phyloP scores from a whole-genome alignment of 1,140 invertebrate genomes.

The Bombus soroeensis region DNA sequence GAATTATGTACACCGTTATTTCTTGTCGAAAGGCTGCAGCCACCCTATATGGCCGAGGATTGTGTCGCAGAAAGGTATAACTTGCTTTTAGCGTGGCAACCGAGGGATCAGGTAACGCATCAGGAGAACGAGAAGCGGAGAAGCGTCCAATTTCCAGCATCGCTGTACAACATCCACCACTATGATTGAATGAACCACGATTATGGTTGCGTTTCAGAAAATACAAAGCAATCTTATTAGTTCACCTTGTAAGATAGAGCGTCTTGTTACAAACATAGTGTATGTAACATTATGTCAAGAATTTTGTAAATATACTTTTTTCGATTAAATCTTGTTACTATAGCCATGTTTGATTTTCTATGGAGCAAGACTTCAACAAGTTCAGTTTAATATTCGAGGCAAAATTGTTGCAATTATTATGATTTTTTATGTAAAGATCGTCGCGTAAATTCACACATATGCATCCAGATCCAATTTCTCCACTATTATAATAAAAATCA shows the following conservation, averaged over 20 bases:
- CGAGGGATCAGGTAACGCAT: background rate
- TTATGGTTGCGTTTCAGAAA: background rate
- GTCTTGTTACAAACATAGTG: background rate
- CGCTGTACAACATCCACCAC: background rate
- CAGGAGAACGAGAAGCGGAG: background rate
- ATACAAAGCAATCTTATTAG: background rate
- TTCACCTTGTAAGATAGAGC: background rate
- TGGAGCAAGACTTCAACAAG: too few species aligned
- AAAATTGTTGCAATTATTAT: too few species aligned
- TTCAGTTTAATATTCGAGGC: too few species aligned
- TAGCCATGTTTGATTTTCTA: too few species aligned
- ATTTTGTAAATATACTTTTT: too few species aligned
- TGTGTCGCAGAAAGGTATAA: background rate
- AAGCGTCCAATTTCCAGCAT: background rate
- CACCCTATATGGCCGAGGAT: background rate
- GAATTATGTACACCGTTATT: conserved; percentile 17
- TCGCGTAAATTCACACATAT: too few species aligned
- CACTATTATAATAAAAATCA: background rate
- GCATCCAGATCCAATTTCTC: background rate
- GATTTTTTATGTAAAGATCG: too few species aligned
- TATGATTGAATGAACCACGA: background rate
- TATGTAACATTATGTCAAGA: background rate
- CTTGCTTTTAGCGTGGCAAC: background rate
- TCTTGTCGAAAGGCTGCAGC: background rate
- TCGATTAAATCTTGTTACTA: too few species aligned